phyloP scores from a whole-genome alignment of 2,797 vertebrate species.

The Iguana delicatissima region DNA sequence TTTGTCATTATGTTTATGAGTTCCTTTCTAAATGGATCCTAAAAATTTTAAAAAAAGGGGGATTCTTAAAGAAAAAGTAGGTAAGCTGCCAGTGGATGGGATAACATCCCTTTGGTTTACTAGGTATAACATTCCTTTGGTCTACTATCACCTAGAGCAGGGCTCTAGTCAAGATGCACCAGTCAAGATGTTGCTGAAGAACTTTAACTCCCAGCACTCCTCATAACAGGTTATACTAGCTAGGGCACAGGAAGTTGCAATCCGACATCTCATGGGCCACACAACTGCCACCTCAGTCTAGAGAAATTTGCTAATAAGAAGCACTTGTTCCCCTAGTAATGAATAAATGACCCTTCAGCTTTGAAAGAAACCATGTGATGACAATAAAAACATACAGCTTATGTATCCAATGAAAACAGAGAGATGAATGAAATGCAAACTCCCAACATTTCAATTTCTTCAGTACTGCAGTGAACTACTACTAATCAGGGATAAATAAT shows the following conservation, averaged over 20 bases:
- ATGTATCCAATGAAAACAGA: neutral
- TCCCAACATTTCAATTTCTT: neutral
- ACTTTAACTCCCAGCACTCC: no score
- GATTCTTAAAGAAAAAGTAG: slow-evolving; percentile 5
- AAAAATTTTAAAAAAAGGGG: slow-evolving; percentile 64
- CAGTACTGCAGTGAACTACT: neutral
- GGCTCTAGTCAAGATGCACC: neutral
- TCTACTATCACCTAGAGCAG: neutral
- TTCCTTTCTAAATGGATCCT: slow-evolving; percentile 94
- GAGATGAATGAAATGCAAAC: neutral
- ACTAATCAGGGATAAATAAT: neutral
- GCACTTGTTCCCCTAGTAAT: neutral
- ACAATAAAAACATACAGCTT: neutral
- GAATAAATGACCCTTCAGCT: neutral
- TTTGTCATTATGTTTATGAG: slow-evolving; percentile 90
- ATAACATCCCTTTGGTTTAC: neutral
- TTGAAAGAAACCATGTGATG: neutral
- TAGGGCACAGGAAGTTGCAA: no score
- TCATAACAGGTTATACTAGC: no score
- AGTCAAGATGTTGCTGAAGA: no score
- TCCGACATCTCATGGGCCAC: no score
- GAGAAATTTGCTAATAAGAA: neutral
- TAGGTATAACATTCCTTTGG: neutral
- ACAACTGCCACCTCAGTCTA: fast-evolving
- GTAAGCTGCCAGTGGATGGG: slow-evolving; percentile 13